Percentiles rank a stretch among this genome's conserved stretches.
These are phyloP conservation scores for Oncorhynchus nerka DNA, from an alignment of 2,113 vertebrate species.

Conservation along the genomic window DNA sequence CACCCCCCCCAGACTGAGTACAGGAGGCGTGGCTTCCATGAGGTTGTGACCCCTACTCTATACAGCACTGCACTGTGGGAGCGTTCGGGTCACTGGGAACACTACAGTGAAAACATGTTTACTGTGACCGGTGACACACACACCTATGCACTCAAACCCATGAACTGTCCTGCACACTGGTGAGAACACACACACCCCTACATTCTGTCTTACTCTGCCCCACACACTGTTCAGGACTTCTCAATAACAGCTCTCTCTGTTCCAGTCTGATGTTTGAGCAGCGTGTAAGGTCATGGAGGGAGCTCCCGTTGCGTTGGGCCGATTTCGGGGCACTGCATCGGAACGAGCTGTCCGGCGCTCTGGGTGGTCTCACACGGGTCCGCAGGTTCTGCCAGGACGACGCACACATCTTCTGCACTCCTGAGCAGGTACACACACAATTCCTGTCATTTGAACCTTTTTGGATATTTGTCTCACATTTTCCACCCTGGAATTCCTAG, in stretches of 20 bases:
- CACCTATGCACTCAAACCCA: conserved; percentile 88
- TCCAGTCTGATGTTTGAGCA: conserved; percentile 89
- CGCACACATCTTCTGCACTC: conserved; percentile 88
- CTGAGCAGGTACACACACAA: conserved; percentile 78
- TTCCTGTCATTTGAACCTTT: too few relatives aligned
- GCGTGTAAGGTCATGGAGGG: conserved; percentile 87
- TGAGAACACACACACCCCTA: conserved; percentile 51
- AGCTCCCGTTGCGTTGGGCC: conserved; percentile 87
- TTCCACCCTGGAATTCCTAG: background rate
- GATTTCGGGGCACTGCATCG: conserved; percentile 92
- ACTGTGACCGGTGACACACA: conserved; percentile 72
- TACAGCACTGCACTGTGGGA: conserved; percentile 87
- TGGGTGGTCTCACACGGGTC: conserved; percentile 85
- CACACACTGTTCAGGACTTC: background rate
- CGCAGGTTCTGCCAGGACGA: conserved; percentile 90
- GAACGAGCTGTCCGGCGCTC: conserved; percentile 81
- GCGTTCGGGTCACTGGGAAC: conserved; percentile 90
- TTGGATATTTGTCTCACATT: background rate
- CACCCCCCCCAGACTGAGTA: conserved; percentile 80
- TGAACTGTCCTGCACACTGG: conserved; percentile 97
- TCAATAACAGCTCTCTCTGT: background rate
- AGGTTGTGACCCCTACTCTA: conserved; percentile 89
- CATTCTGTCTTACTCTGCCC: background rate
- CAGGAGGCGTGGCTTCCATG: conserved; percentile 79
- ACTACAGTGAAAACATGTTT: conserved; percentile 90